Evolutionary conservation across 2,113 vertebrate genomes (phyloP), one percentile per base, ranked within the genome.

Genomic region (Leucoraja erinaceus): DNA sequence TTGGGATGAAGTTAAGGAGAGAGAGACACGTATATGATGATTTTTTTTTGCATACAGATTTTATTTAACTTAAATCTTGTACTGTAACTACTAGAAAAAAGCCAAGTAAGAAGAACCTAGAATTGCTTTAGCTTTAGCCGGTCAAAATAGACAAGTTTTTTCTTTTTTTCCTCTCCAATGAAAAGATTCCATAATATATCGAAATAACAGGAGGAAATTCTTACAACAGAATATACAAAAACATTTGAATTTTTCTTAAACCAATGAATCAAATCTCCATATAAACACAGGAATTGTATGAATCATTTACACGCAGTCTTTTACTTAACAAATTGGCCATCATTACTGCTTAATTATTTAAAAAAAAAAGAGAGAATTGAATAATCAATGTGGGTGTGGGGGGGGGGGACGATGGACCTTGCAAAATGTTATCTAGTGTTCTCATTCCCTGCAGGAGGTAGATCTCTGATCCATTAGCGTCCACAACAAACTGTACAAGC

Each of bases 151-250:
- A 97, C 97, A 97, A 97, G 96, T 94, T 95, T 96, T 94, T 91
- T 96, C 96, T 96, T 95, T 93, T 78, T 96, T 96, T 95, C 95
- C 95, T 97, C 90, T 72, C 18, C 31, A 96, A 97, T 96, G 96
- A 96, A 97, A 97, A 97, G 96, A 97, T 96, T 96, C 95, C 96
- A 96, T 96, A 97, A 95, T 97, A 97, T 97, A 97, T 96, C 95
- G 95, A 96, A 96, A 94, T 96, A 97, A 97, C 96, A 97, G 96
- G 97, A 96, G 96, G 97, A 97, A 97, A 96, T 97, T 97, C 97
- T 97, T 97, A 97, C 96, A 97, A 97, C 96, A 96, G 96, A 97
- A 96, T 97, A 97, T 97, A 97, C 97, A 97, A 97, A 97, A 97
- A 96, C 96, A 96, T 96, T 96, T 96, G 95, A 96, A 95, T 93